Base-by-base conservation (phyloP, 2,113 vertebrate genomes). In the Poicephalus gulielmi region DNA sequence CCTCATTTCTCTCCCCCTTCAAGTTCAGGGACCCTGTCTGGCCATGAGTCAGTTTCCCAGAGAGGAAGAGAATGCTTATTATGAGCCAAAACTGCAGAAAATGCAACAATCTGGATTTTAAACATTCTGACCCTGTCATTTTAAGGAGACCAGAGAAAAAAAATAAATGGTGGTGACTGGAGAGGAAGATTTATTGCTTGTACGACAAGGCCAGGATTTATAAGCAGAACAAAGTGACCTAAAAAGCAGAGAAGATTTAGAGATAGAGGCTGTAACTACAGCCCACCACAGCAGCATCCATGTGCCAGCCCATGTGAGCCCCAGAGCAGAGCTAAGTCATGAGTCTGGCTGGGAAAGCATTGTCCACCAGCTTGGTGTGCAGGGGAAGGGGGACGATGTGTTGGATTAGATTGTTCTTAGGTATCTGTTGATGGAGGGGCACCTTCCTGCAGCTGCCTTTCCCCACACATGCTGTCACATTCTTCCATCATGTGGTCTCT, bases 181-280 rank as follows among this genome's bases (percentile, higher is more conserved):
- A 75, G 53, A 86, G 74, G 71, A 96, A 96, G 95, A 97, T 97
- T 96, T 94, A 97, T 96, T 70, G 76, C 47, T 90, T 82, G 55
- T 88, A 88, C 5, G 9, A 94, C 82, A 96, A 94, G 92, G 75
- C 80, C 50, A 68, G 74, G 70, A 95, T 96, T 97, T 96, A 82
- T 88, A 93, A 96, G 69, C 87, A 95, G 83, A 96, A 83, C 69
- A 92, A 92, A 96, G 59, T 85, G 91, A 83, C 89, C 87, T 94
- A 97, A 94, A 97, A 95, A 95, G 63, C n/a, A 47, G 73, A 82
- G 64, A 93, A 95, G 70, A 94, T 96, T 92, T 94, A 96, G 87
- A 90, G 78, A 47, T 82, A 41, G 6, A 25, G 49, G 16, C 74
- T 86, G 79, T 66, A 80, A 35, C 53, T 94, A 24, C 44, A 84